Evolutionary conservation across 2,797 vertebrate species (phyloP).

Genomic region (Pseudochirops cupreus): DNA sequence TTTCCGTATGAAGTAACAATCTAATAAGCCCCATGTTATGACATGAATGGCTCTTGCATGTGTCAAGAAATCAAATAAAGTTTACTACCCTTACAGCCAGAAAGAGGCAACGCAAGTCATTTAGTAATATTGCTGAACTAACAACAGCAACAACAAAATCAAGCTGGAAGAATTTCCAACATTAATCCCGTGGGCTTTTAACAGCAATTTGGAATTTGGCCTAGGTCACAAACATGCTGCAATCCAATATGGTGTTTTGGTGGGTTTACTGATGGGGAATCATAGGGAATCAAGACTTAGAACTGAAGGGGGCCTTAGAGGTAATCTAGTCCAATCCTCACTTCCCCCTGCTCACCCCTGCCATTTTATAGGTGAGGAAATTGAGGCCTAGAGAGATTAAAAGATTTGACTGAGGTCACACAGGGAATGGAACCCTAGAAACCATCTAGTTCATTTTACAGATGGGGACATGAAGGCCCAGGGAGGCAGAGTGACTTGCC

Average conservation of each 20-base stretch:
- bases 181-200: slow-evolving; percentile 41
- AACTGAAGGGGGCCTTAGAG: neutral
- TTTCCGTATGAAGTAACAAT: slow-evolving; percentile 58
- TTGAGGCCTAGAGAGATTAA: neutral
- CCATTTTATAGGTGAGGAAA: neutral
- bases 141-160: slow-evolving; percentile 10
- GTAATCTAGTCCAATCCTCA: neutral
- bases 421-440: neutral
- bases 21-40: neutral
- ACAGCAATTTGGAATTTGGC: slow-evolving; percentile 11
- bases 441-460: neutral
- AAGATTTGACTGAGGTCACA: neutral
- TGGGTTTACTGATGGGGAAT: neutral
- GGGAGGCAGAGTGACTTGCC: neutral
- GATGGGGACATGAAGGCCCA: neutral
- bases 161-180: slow-evolving; percentile 26
- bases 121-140: neutral
- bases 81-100: neutral
- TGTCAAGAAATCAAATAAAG: slow-evolving; percentile 54
- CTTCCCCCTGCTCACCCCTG: accelerated
- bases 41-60: slow-evolving; percentile 10
- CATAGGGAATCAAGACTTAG: neutral
- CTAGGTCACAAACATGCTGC: slow-evolving; percentile 34
- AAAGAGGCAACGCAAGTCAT: neutral
- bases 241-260: slow-evolving; percentile 24